These are phyloP conservation scores for Octopus bimaculoides DNA, from an alignment of 1,140 invertebrate genomes.

Conservation along the genomic window DNA sequence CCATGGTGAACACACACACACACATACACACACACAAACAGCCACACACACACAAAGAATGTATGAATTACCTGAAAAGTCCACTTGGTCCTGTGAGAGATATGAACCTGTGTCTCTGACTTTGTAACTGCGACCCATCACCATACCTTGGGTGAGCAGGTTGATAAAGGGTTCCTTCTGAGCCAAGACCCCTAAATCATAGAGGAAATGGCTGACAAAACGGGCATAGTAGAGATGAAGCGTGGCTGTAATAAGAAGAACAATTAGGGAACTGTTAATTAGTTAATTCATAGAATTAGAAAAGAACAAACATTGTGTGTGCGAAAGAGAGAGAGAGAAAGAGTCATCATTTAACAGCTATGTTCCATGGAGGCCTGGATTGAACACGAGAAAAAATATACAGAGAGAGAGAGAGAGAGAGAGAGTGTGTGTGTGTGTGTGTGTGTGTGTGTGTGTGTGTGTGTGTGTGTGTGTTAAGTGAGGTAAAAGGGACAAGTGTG, in stretches of 20 bases:
- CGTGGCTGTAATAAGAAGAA: constrained; percentile 65
- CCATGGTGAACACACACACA: too few species aligned
- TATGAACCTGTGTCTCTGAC: constrained; percentile 78
- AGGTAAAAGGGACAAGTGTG: too few species aligned
- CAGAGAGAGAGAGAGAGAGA: too few species aligned
- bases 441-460: too few species aligned
- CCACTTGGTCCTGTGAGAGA: constrained; percentile 71
- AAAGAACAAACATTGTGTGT: background rate
- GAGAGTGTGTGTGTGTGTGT: too few species aligned
- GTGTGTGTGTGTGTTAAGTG: too few species aligned
- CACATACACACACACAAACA: too few species aligned
- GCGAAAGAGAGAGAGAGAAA: background rate
- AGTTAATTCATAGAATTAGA: background rate
- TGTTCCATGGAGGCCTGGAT: too few species aligned
- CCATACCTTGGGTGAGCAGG: constrained; percentile 90
- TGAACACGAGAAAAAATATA: too few species aligned
- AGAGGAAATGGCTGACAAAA: constrained; percentile 90
- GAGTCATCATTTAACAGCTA: background rate
- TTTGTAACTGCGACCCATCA: constrained; percentile 84
- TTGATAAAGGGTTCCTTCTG: constrained; percentile 85
- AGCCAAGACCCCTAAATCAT: constrained; percentile 71
- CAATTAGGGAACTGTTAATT: background rate
- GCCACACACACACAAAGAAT: too few species aligned
- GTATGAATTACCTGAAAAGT: constrained; percentile 58
- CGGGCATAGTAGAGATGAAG: constrained; percentile 96